Base-by-base conservation (phyloP, 1,140 invertebrate genomes). In the Anastrepha ludens region DNA sequence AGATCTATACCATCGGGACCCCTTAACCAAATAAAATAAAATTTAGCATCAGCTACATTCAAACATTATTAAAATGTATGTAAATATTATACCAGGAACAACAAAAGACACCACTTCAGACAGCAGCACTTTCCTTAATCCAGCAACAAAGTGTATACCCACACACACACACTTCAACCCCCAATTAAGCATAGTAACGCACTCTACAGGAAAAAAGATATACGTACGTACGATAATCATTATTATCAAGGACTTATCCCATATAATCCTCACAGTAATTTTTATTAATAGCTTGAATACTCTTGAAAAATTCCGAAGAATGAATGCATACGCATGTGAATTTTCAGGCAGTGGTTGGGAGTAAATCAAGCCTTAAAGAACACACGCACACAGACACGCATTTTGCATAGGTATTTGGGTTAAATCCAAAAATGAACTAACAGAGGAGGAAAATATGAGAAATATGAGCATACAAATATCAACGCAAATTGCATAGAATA, bases 231-330 rank as follows among this genome's bases (percentile, higher is more conserved):
- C 47, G 11, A 47, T 44, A 29, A 74, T 74, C 67, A 74, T 74
- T 44, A 74, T 74, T 74, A 74, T 39, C 13, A 47, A 44, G 67
- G 67, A 41, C 67, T 74, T 44, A 74, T 74, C 67, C 67, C 67
- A 74, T 74, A 74, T 74, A 39, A 74, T 74, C 67, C 47, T 74
- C 39, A 17, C 67, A 13, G 67, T 41, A 44, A 17, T 44, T 74
- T 55, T 6, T 74, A 74, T 74, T 74, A 74, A 74, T 74, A 74
- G 41, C 67, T 44, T 74, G 29, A 74, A 74, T 74, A 44, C 67
- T 74, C 67, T 44, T 74, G 67, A 17, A 44, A 74, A 44, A 74
- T 74, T 74, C 41, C 13, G 29, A 39, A 4, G 39, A 17, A 29
- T 74, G 67, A 15, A 74, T 39, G 4, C 4, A 41, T 44, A 70